Percentiles rank a stretch among this genome's conserved stretches.
Evolutionary conservation across 2,888 invertebrate species (phyloP).

Genomic region (Aphidius colemani): DNA sequence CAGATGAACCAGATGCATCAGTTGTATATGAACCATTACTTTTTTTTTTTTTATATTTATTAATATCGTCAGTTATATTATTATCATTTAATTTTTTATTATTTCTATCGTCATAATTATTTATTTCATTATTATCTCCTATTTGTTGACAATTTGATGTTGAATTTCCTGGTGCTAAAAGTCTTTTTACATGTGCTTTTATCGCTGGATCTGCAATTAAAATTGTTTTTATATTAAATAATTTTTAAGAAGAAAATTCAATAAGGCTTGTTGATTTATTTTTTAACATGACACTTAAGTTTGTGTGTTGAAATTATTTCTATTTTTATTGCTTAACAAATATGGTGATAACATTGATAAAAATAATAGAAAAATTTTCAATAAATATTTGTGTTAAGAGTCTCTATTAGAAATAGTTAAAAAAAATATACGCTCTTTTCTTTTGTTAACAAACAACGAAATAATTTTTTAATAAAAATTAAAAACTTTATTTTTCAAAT

Average conservation of each 20-base stretch:
- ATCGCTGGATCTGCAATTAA: constrained; percentile 78
- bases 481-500: no score
- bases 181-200: constrained; percentile 78
- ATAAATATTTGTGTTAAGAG: no score
- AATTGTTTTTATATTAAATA: no score
- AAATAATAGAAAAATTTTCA: no score
- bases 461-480: background rate
- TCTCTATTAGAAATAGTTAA: no score
- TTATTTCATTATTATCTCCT: constrained; percentile 52
- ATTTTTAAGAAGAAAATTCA: no score
- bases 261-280: no score
- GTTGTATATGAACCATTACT: constrained; percentile 66
- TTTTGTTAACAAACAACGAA: background rate
- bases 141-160: constrained; percentile 56
- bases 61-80: constrained; percentile 50
- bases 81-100: constrained; percentile 29
- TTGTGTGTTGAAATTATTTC: no score
- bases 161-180: constrained; percentile 65
- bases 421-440: background rate
- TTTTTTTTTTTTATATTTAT: constrained; percentile 58
- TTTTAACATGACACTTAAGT: no score
- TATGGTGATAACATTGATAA: no score
- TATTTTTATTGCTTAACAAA: no score
- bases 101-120: constrained; percentile 46
- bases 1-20: constrained; percentile 56